These are phyloP conservation scores for Crenichthys baileyi DNA, from an alignment of 2,797 vertebrate species.

Conservation along the genomic window DNA sequence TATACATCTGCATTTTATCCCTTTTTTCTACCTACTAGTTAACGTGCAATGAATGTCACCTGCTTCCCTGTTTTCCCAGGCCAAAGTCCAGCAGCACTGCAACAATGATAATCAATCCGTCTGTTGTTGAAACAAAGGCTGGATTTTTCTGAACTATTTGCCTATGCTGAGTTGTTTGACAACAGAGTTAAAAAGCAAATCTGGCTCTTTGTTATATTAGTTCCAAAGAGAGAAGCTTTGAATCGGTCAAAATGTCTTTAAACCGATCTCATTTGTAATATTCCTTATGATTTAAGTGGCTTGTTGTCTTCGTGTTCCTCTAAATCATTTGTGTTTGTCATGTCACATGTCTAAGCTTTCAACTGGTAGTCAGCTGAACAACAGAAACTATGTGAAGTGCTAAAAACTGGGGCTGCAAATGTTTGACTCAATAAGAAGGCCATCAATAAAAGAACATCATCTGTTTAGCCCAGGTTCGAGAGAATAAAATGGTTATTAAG, in stretches of 20 bases:
- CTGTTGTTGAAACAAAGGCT: conserved; percentile 60
- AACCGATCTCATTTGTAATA: background rate
- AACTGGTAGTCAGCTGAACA: background rate
- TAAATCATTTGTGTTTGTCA: background rate
- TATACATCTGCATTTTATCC: conserved; percentile 2
- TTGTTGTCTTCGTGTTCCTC: background rate
- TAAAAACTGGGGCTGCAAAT: background rate
- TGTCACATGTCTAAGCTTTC: background rate
- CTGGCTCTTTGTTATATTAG: conserved; percentile 19
- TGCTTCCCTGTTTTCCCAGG: conserved; percentile 49
- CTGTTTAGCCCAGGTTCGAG: background rate
- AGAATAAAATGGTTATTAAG: background rate
- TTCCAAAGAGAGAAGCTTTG: conserved; percentile 23
- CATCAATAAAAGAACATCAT: background rate
- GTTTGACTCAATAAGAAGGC: background rate
- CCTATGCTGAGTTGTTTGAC: conserved; percentile 29
- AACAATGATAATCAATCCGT: conserved; percentile 64
- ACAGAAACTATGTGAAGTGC: background rate
- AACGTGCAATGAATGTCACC: conserved; percentile 36
- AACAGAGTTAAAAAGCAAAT: conserved; percentile 42
- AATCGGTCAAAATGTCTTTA: conserved; percentile 18
- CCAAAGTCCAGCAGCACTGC: conserved; percentile 62
- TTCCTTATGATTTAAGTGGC: background rate
- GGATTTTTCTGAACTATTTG: conserved; percentile 62
- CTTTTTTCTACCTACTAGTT: conserved; percentile 6